Base-by-base conservation (phyloP, 53 echinoderm and acorn worm species). In the Zoroaster sp. region DNA sequence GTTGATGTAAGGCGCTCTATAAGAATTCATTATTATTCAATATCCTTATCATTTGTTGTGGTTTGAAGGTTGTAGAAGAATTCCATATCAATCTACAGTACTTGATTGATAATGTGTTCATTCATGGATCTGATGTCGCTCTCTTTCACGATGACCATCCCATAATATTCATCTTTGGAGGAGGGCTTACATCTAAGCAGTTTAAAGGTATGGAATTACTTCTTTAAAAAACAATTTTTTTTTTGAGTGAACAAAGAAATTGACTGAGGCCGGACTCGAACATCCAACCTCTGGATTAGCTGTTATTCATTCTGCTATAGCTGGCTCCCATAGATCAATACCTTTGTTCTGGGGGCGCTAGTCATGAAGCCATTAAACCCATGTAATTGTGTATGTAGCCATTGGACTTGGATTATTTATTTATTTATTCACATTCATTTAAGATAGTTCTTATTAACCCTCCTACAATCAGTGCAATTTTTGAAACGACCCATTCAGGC, bases 151-250 rank as follows among this genome's bases (percentile, higher is more conserved):
- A 80, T 34, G 88, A 72, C 77, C 89, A 93, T 92, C 99, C 99
- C 73, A 69, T 99, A 44, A 96, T 99, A 54, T 99, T 96, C 74
- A 67, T 94, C 31, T 99, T 99, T 69, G 96, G 96, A 33, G 99
- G 94, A 17, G 96, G 96, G 21, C 80, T 99, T 5, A 89, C 88
- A 4, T 93, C 92, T 28, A 20, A n/a, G 18, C 89, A 94, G 65
- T 94, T 97, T 14, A 69, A 51, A 93, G 98, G 98, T 97, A 76
- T 31, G 8, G 5, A 11, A 5, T 39, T 73, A 11, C 17, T 8
- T 45, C 34, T 5, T 8, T 21, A 21, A 21, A 23, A 54, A 54
- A 23, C 23, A 51, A 18, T 15, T 18, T 4, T 51, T 18, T 4
- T 5, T 15, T 51, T n/a, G 17, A 15, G 15, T 18, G n/a, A 15